phyloP scores from a whole-genome alignment of 1,140 invertebrate genomes.

The Babylonia areolata region DNA sequence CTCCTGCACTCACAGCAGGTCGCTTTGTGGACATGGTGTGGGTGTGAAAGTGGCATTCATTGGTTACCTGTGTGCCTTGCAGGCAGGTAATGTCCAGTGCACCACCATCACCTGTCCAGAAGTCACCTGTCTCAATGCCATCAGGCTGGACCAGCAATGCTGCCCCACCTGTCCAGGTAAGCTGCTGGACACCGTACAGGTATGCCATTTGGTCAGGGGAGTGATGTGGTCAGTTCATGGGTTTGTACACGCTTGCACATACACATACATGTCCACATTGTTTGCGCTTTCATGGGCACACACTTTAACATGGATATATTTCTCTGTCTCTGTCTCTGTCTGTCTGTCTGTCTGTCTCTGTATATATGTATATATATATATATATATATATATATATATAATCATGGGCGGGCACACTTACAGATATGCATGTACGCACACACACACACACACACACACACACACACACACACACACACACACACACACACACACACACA shows the following conservation, averaged over 20 bases:
- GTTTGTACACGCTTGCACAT: background rate
- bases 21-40: too few relatives aligned
- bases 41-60: background rate
- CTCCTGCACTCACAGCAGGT: too few relatives aligned
- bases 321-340: too few relatives aligned
- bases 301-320: too few relatives aligned
- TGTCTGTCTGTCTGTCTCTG: too few relatives aligned
- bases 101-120: constrained; percentile 47
- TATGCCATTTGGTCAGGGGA: too few relatives aligned
- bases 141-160: constrained; percentile 50
- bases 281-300: too few relatives aligned
- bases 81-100: constrained; percentile 55
- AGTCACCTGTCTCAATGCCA: constrained; percentile 52
- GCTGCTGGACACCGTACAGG: background rate
- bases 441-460: background rate
- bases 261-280: background rate
- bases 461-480: background rate
- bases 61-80: background rate
- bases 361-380: too few relatives aligned
- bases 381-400: too few relatives aligned
- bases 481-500: background rate
- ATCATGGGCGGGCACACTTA: background rate
- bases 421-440: background rate
- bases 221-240: background rate
- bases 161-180: constrained; percentile 59